Evolutionary conservation across 2,888 invertebrate species (phyloP), one percentile per base, ranked within the genome.

Genomic region (Tanytarsus gracilentus): DNA sequence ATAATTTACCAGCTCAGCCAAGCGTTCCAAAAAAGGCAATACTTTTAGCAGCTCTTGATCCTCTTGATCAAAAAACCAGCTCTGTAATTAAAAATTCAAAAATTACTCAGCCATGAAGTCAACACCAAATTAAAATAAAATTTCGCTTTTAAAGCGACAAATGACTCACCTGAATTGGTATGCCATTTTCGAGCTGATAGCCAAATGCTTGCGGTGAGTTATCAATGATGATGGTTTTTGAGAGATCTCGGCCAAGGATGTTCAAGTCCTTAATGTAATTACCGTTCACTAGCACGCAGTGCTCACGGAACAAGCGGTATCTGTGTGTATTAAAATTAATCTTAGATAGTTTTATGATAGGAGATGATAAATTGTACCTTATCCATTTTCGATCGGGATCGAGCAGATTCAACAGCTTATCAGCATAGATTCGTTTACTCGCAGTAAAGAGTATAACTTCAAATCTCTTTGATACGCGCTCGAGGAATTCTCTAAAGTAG

Each of bases 371-470:
- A 16, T 40, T 6, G 5, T 61, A 65, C 71, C 77, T 74, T 67
- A 96, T 94, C 79, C 91, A 85, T 65, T 86, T 84, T 40, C 94
- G 78, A 30, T 88, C 81, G 0, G 95, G 92, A 73, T 97, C 96
- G 40, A 97, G 77, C 61, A 96, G 75, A 76, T 97, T 93, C 68
- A 96, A 80, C 65, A 97, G 79, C 65, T 94, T 86, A 72, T 96
- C 93, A 0, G 96, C 96, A 71, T 96, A 97, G 48, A 96, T 92
- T 52, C 93, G 81, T 76, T 96, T 96, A 69, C 92, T 92, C 40
- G 96, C 96, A 0, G 96, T 97, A 78, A 97, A 97, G 61, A 96
- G 76, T 59, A 95, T 94, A 23, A 96, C 93, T 74, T 96, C 95
- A 75, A 89, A 96, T 62, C 86, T 71, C 6, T 86, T 82, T 0